phyloP scores from a whole-genome alignment of 2,113 vertebrate species.

The Megaptera novaeangliae region DNA sequence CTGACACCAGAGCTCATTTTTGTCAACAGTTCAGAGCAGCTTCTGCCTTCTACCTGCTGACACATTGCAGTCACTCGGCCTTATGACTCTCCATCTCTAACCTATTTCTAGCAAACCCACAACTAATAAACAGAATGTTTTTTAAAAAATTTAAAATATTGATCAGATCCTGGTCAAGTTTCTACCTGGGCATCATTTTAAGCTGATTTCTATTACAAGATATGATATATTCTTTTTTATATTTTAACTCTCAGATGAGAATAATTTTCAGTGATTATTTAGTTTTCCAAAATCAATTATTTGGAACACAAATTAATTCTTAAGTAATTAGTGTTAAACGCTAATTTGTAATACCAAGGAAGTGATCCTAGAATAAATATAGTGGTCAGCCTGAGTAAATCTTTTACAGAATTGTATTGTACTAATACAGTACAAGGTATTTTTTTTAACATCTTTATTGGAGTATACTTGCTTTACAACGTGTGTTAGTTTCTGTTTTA shows the following conservation, averaged over 20 bases:
- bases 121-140: background rate
- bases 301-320: background rate
- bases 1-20: background rate
- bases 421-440: background rate
- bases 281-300: background rate
- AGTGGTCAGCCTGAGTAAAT: background rate
- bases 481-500: too few relatives aligned
- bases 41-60: background rate
- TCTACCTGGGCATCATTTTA: background rate
- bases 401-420: background rate
- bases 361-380: background rate
- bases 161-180: background rate
- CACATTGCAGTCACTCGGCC: background rate
- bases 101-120: background rate
- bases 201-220: background rate
- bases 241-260: background rate
- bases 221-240: background rate
- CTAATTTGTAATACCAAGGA: background rate
- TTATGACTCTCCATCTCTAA: background rate
- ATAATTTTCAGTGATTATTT: background rate
- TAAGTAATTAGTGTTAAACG: background rate
- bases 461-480: too few relatives aligned
- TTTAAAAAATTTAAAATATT: background rate
- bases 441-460: background rate
- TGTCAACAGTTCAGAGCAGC: background rate